phyloP scores from a whole-genome alignment of 2,797 vertebrate species.

The Nannoperca obscura region DNA sequence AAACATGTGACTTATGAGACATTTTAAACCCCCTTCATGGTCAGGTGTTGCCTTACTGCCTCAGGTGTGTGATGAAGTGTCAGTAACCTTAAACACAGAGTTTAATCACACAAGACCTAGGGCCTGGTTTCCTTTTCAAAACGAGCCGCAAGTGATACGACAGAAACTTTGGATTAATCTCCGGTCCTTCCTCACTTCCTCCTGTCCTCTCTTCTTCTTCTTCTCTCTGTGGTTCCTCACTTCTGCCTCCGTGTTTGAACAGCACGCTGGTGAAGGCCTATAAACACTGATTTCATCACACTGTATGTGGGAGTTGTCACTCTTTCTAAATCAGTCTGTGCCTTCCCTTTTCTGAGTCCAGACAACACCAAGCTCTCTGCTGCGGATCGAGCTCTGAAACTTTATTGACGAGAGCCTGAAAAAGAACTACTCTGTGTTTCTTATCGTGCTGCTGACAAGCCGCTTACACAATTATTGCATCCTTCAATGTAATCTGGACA shows the following conservation, averaged over 20 bases:
- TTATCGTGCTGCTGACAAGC: conserved; percentile 43
- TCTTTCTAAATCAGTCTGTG: conserved; percentile 32
- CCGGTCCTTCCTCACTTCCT: conserved; percentile 21
- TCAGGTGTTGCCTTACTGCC: neutral
- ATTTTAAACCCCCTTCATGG: neutral
- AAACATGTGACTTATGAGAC: conserved; percentile 7
- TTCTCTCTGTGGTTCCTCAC: neutral
- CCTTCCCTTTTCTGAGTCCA: neutral
- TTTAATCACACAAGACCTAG: neutral
- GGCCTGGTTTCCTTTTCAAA: neutral
- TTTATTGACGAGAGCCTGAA: neutral
- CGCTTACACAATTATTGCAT: conserved; percentile 33
- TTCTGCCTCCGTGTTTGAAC: conserved; percentile 14
- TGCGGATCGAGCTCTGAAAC: conserved; percentile 22
- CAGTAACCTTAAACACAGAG: neutral
- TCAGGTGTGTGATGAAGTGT: conserved; percentile 5
- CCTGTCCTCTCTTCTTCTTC: too few relatives aligned
- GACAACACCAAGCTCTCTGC: neutral
- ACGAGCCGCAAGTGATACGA: neutral
- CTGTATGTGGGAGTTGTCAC: conserved; percentile 14
- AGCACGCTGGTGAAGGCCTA: neutral
- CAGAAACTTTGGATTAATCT: conserved; percentile 19
- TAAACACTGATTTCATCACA: conserved; percentile 46
- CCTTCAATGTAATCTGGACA: conserved; percentile 32
- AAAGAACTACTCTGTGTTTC: conserved; percentile 7